phyloP scores from a whole-genome alignment of 2,888 invertebrate species.

The Acrobeloides nanus region DNA sequence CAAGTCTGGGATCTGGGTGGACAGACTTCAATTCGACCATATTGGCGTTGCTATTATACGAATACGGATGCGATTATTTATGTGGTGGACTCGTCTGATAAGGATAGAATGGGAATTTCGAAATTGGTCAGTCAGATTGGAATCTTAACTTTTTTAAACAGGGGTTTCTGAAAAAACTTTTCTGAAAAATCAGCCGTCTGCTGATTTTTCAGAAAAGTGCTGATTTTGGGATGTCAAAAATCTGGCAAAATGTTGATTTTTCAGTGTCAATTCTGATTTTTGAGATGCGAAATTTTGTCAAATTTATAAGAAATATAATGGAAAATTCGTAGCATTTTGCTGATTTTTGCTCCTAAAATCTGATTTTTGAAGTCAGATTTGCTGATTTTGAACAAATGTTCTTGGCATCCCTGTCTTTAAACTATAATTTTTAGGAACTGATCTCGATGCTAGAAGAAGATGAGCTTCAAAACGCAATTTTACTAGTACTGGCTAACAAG shows the following conservation, averaged over 20 bases:
- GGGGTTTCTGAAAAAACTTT: too few relatives aligned
- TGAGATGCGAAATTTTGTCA: too few relatives aligned
- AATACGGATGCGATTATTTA: slow-evolving; percentile 99
- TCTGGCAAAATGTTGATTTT: too few relatives aligned
- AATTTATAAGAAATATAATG: too few relatives aligned
- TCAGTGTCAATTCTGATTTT: too few relatives aligned
- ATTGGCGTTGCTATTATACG: slow-evolving; percentile 99
- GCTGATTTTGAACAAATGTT: not conserved
- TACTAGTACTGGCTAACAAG: slow-evolving; percentile 95
- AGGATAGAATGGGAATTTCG: slow-evolving; percentile 95
- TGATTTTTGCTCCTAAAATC: too few relatives aligned
- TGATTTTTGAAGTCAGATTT: too few relatives aligned
- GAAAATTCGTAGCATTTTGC: too few relatives aligned
- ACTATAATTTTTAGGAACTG: slow-evolving; percentile 56
- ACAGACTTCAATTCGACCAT: slow-evolving; percentile 90
- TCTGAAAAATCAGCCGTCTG: too few relatives aligned
- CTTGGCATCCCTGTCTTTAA: slow-evolving; percentile 3
- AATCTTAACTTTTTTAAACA: too few relatives aligned
- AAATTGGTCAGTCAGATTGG: slow-evolving; percentile 75
- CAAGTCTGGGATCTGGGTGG: slow-evolving; percentile 94
- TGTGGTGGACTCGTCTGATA: slow-evolving; percentile 89
- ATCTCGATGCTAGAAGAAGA: slow-evolving; percentile 63
- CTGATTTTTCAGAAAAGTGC: too few relatives aligned
- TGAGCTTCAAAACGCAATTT: slow-evolving; percentile 85
- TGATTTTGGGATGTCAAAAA: too few relatives aligned